These are phyloP conservation scores for Frankliniella fusca DNA, from an alignment of 2,888 invertebrate species.

Conservation along the genomic window DNA sequence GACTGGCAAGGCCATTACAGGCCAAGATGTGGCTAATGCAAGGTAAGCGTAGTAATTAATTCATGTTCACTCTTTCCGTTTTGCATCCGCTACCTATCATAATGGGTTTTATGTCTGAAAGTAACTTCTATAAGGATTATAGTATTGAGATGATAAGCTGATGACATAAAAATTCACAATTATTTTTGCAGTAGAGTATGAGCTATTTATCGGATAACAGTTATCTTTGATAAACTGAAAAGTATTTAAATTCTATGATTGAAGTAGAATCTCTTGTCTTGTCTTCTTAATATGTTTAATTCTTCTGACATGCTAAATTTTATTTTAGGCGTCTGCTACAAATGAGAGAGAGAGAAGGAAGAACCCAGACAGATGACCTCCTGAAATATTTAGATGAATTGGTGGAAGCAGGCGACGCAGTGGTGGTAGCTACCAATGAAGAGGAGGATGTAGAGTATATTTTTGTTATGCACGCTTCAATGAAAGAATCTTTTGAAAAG, in stretches of 20 bases:
- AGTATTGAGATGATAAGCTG: too few relatives aligned
- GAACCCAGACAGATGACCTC: not conserved
- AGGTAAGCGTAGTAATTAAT: not conserved
- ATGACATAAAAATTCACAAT: too few relatives aligned
- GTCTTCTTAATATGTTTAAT: too few relatives aligned
- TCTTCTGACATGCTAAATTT: too few relatives aligned
- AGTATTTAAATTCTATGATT: too few relatives aligned
- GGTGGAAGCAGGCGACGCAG: not conserved
- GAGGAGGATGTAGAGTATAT: slow-evolving; percentile 9
- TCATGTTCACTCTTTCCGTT: not conserved
- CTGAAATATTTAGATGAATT: not conserved
- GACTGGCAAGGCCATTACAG: not conserved
- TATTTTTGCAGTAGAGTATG: too few relatives aligned
- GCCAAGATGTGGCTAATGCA: not conserved
- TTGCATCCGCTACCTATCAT: too few relatives aligned
- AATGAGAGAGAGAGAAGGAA: not conserved
- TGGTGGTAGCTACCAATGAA: not conserved
- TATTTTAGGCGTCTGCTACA: not conserved
- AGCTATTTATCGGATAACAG: too few relatives aligned
- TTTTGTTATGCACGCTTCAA: not conserved
- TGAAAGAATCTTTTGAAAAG: not conserved
- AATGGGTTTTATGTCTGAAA: too few relatives aligned
- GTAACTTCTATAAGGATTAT: too few relatives aligned
- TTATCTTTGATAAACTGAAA: too few relatives aligned
- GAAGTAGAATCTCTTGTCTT: too few relatives aligned